These are phyloP conservation scores for Anolis sagrei DNA, from an alignment of 2,113 vertebrate species.

Conservation along the genomic window DNA sequence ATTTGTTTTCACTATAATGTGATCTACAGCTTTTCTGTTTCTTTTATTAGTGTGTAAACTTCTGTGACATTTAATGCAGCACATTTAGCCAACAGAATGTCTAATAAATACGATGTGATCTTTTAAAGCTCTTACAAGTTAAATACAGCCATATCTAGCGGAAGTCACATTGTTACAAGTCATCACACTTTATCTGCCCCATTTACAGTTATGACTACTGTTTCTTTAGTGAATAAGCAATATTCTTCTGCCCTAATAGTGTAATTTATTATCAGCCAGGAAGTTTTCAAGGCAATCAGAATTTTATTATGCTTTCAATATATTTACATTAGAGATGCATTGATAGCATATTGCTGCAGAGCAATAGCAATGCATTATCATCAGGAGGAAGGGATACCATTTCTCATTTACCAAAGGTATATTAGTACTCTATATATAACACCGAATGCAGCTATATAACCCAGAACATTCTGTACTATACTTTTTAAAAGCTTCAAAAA, in stretches of 20 bases:
- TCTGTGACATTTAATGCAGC: conserved; percentile 29
- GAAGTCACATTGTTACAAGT: conserved; percentile 25
- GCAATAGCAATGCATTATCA: conserved; percentile 9
- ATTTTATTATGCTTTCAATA: conserved; percentile 10
- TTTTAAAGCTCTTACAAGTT: conserved; percentile 31
- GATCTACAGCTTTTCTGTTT: conserved; percentile 18
- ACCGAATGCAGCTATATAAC: not conserved
- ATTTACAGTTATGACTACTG: not conserved
- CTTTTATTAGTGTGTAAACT: conserved; percentile 25
- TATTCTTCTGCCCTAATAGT: conserved; percentile 3
- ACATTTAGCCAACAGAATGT: not conserved
- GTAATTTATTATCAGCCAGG: conserved; percentile 31
- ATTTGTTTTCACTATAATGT: not conserved
- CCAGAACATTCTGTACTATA: not conserved
- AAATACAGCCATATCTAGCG: conserved; percentile 19
- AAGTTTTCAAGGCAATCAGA: conserved; percentile 22
- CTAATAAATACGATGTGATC: not conserved
- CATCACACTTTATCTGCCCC: conserved; percentile 10
- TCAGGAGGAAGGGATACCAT: not conserved
- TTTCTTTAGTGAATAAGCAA: conserved; percentile 7
- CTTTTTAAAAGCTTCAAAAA: not conserved
- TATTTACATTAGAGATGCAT: conserved; percentile 19
- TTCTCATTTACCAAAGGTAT: not conserved
- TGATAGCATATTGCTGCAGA: conserved; percentile 10
- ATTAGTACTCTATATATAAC: not conserved